Conservation (phyloP, 2,113 vertebrate genomes). For the Laticauda colubrina region DNA sequence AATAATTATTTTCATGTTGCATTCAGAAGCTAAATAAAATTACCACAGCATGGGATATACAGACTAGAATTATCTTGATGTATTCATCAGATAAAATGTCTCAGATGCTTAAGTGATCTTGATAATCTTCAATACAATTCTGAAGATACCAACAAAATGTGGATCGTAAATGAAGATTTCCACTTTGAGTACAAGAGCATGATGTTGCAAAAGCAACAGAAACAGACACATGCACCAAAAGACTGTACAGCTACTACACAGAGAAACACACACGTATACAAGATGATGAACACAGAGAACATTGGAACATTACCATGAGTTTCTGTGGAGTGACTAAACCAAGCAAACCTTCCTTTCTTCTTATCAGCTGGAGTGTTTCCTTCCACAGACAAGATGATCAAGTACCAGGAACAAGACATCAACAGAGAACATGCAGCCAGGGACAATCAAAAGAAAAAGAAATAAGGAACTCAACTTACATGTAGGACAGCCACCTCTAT, state of each 20-base stretch:
- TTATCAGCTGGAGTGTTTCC: conserved; percentile 74
- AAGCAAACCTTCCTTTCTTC: conserved; percentile 82
- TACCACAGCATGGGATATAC: background rate
- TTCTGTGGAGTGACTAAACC: conserved; percentile 82
- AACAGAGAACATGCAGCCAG: conserved; percentile 74
- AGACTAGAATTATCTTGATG: background rate
- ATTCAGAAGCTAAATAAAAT: conserved; percentile 32
- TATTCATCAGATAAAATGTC: conserved; percentile 41
- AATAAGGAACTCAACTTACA: conserved; percentile 70
- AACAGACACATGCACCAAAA: conserved; percentile 28
- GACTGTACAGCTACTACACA: conserved; percentile 20
- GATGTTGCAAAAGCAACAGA: conserved; percentile 29
- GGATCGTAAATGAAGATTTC: conserved; percentile 38
- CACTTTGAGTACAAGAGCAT: conserved; percentile 22
- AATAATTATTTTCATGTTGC: conserved; percentile 14
- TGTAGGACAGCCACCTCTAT: conserved; percentile 48
- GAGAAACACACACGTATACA: conserved; percentile 30
- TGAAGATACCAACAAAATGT: conserved; percentile 15
- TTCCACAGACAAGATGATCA: conserved; percentile 77
- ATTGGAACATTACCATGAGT: conserved; percentile 75
- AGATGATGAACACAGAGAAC: conserved; percentile 47
- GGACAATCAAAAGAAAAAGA: conserved; percentile 69
- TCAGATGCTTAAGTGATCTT: conserved; percentile 37
- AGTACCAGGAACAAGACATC: conserved; percentile 74
- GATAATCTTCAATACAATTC: conserved; percentile 25